These are phyloP conservation scores for Rattus norvegicus DNA, from an alignment of 2,113 vertebrate genomes.

Conservation along the genomic window DNA sequence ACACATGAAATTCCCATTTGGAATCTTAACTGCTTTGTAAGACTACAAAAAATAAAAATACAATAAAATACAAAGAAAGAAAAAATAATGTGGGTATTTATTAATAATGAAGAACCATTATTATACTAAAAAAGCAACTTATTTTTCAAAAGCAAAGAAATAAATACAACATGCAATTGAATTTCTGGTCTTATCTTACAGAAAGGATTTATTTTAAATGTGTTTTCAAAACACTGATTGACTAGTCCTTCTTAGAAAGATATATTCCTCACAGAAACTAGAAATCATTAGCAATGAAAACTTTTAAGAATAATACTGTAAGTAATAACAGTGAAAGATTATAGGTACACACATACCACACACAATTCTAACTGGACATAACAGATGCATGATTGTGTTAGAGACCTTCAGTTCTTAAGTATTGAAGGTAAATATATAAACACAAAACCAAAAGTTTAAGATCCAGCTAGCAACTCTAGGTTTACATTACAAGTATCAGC, in stretches of 20 bases:
- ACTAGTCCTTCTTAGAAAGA: neutral
- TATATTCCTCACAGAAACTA: neutral
- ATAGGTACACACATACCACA: neutral
- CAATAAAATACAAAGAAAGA: neutral
- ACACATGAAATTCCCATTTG: neutral
- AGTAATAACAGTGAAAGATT: neutral
- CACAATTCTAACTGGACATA: neutral
- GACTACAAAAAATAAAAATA: neutral
- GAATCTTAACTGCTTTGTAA: neutral
- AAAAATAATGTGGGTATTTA: neutral
- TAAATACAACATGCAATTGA: neutral
- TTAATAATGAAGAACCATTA: neutral
- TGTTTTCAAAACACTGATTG: neutral
- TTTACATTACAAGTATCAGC: neutral
- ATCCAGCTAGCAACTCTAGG: neutral
- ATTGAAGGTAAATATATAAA: neutral
- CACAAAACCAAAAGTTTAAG: neutral
- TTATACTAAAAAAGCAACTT: neutral
- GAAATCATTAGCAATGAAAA: neutral
- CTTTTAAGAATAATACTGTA: neutral
- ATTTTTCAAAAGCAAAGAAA: neutral
- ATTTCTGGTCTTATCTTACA: neutral
- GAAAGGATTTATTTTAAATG: neutral
- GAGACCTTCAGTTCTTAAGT: neutral
- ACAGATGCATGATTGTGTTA: neutral